Conservation (phyloP, 2,888 invertebrate genomes). For the Plebejus anna region DNA sequence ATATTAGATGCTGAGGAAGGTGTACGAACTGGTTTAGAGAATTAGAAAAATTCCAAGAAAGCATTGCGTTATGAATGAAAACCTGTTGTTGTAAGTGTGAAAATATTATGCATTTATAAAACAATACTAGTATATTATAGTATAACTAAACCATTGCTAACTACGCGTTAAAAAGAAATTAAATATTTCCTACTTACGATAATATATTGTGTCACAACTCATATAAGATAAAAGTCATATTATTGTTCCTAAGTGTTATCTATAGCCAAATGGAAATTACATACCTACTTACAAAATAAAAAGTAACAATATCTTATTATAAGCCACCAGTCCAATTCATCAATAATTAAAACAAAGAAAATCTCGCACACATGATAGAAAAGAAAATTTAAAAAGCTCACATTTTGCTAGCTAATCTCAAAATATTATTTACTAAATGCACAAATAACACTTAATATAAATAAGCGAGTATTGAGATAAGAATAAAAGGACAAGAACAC, state of each 20-base stretch:
- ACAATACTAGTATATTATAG: too few species aligned
- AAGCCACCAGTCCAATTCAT: too few species aligned
- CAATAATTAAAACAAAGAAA: too few species aligned
- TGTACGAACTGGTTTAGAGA: neutral
- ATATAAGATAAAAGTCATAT: too few species aligned
- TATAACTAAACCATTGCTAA: too few species aligned
- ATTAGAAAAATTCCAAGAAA: neutral
- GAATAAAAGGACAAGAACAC: constrained; percentile 47
- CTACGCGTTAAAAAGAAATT: too few species aligned
- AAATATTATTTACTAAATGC: neutral
- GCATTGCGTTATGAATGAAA: neutral
- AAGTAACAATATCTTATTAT: too few species aligned
- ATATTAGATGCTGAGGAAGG: neutral
- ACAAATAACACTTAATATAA: constrained; percentile 10
- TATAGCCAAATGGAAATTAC: neutral
- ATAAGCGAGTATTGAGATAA: constrained; percentile 40
- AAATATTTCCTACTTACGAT: too few species aligned
- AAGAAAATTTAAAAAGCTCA: neutral
- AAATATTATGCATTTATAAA: neutral
- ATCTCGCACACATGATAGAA: neutral
- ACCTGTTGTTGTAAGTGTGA: neutral
- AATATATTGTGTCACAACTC: too few species aligned
- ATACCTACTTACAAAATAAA: neutral
- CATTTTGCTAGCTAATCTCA: neutral
- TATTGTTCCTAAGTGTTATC: neutral